phyloP scores from a whole-genome alignment of 1,140 invertebrate species.

The Mamestra configurata region DNA sequence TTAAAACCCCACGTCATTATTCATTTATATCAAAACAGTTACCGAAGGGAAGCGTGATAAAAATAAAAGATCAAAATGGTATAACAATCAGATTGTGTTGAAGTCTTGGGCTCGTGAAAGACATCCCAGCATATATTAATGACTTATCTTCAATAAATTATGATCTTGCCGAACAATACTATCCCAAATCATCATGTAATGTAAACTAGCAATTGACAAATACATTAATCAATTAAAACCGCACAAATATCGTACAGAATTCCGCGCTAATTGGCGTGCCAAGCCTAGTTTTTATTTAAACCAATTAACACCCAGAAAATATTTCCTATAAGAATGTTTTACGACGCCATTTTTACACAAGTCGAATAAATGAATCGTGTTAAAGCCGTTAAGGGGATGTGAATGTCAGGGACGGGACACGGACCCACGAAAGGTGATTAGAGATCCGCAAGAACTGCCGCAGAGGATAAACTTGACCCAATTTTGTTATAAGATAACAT shows the following conservation, averaged over 20 bases:
- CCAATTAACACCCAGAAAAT: conserved; percentile 27
- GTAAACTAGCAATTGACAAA: background rate
- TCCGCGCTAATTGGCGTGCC: conserved; percentile 1
- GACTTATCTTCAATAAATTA: no score
- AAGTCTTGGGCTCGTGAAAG: background rate
- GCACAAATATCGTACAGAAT: background rate
- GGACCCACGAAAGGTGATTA: background rate
- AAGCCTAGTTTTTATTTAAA: conserved; percentile 18
- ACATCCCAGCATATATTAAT: background rate
- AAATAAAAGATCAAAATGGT: conserved; percentile 10
- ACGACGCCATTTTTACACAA: background rate
- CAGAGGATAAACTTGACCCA: conserved; percentile 36
- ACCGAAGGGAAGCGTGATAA: background rate
- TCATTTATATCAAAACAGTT: conserved; percentile 1
- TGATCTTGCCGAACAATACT: no score
- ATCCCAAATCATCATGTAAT: no score
- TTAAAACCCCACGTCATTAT: background rate
- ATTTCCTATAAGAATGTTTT: background rate
- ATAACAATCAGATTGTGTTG: conserved; percentile 4
- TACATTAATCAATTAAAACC: conserved; percentile 20
- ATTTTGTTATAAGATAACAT: conserved; percentile 14
- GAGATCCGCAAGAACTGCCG: background rate
- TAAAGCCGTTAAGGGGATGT: background rate
- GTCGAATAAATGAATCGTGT: background rate
- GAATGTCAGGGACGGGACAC: conserved; percentile 13